phyloP scores from a whole-genome alignment of 2,888 invertebrate genomes.

The Athripsodes cinereus region DNA sequence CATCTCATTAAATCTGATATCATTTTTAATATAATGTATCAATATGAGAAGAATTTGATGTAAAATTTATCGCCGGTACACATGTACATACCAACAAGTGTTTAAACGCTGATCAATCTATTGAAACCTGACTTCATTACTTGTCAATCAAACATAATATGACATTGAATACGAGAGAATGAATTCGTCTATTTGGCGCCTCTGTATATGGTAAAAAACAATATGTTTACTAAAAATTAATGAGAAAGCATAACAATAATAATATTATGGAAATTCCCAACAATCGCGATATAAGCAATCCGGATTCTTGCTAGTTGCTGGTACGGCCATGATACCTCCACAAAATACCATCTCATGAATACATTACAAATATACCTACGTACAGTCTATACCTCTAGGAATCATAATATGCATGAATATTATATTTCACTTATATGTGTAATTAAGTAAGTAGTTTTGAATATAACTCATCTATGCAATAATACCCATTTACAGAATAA shows the following conservation, averaged over 20 bases:
- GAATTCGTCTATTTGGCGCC: slow-evolving; percentile 3
- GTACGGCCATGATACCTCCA: background rate
- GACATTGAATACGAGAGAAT: background rate
- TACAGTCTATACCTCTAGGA: too few relatives aligned
- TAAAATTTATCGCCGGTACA: too few relatives aligned
- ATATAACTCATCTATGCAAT: too few relatives aligned
- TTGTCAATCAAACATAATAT: background rate
- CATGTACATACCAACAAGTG: background rate
- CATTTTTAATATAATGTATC: too few relatives aligned
- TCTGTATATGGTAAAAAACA: background rate
- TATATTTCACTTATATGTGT: too few relatives aligned
- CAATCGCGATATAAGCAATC: background rate
- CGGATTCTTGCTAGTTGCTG: background rate
- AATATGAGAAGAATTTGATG: too few relatives aligned
- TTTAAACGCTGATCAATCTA: background rate
- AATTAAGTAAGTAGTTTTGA: too few relatives aligned
- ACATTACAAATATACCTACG: too few relatives aligned
- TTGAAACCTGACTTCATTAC: background rate
- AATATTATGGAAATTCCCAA: slow-evolving; percentile 3
- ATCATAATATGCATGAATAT: too few relatives aligned
- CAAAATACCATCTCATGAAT: background rate
- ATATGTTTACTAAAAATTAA: slow-evolving; percentile 5
- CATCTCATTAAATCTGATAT: too few relatives aligned
- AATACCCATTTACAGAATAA: too few relatives aligned
- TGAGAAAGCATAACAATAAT: slow-evolving; percentile 5